Conservation (phyloP, 2,888 invertebrate species). For the Eupithecia subfuscata region DNA sequence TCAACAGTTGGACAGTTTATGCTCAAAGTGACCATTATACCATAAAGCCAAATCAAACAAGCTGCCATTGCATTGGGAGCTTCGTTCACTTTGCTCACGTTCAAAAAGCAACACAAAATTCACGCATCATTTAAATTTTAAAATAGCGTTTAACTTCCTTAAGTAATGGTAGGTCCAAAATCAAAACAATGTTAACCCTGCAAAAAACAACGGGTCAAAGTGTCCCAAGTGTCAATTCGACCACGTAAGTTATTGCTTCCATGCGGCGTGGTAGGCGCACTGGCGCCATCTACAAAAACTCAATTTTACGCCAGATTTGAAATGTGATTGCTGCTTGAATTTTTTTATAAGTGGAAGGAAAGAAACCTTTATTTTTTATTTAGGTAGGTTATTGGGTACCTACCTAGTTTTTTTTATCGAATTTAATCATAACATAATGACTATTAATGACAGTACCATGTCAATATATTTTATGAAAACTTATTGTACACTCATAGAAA, state of each 20-base stretch:
- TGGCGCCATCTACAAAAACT: conserved; percentile 52
- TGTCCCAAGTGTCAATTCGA: conserved; percentile 37
- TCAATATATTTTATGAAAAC: too few relatives aligned
- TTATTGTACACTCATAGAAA: too few relatives aligned
- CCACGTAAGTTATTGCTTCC: conserved; percentile 55
- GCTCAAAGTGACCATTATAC: too few relatives aligned
- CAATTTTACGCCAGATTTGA: conserved; percentile 33
- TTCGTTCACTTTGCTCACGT: too few relatives aligned
- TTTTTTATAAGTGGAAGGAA: not conserved
- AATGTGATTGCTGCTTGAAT: conserved; percentile 7
- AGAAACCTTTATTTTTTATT: not conserved
- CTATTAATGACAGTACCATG: too few relatives aligned
- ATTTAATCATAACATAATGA: too few relatives aligned
- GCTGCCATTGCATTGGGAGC: too few relatives aligned
- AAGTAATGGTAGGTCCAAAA: conserved; percentile 21
- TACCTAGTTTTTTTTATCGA: too few relatives aligned
- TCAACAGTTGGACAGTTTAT: too few relatives aligned
- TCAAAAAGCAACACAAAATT: not conserved
- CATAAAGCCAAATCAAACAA: too few relatives aligned
- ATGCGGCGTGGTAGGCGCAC: conserved; percentile 44
- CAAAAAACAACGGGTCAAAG: conserved; percentile 31
- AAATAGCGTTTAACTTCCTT: conserved; percentile 8
- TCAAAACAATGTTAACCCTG: conserved; percentile 29
- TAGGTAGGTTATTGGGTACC: not conserved
- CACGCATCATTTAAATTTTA: conserved; percentile 6